Percentiles rank a stretch among this genome's conserved stretches.
Conservation (phyloP, 2,888 invertebrate species). For the Nemurella pictetii region DNA sequence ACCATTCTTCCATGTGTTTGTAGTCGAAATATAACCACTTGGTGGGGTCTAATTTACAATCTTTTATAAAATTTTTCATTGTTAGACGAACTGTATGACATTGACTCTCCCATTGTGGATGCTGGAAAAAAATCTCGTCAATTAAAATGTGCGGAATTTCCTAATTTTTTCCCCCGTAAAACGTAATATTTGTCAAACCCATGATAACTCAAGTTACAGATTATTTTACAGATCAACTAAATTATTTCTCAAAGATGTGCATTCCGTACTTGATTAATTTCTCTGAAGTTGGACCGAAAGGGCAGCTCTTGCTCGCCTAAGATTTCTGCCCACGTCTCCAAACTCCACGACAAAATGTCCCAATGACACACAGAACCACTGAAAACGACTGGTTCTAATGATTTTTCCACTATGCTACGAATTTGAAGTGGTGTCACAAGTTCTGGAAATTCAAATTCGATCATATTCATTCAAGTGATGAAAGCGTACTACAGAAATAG, state of each 20-base stretch:
- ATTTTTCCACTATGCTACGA: background rate
- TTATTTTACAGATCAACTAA: too few species aligned
- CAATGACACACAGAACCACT: conserved; percentile 56
- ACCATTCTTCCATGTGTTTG: conserved; percentile 75
- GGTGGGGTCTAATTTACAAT: conserved; percentile 43
- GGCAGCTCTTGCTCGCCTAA: conserved; percentile 61
- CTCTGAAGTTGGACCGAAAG: conserved; percentile 58
- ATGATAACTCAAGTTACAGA: too few species aligned
- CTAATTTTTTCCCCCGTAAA: background rate
- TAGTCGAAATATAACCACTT: conserved; percentile 86
- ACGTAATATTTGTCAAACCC: background rate
- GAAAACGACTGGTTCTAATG: conserved; percentile 46
- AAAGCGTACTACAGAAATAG: background rate
- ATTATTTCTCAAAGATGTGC: conserved; percentile 49
- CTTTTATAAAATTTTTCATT: conserved; percentile 64
- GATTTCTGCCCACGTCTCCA: conserved; percentile 62
- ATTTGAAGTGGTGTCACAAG: background rate
- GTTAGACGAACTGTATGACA: conserved; percentile 63
- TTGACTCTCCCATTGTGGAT: conserved; percentile 80
- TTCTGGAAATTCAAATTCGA: background rate
- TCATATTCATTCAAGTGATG: too few species aligned
- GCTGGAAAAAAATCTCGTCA: conserved; percentile 48
- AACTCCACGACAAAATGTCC: conserved; percentile 62
- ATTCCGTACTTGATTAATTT: conserved; percentile 45
- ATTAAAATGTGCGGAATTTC: conserved; percentile 35